phyloP scores from a whole-genome alignment of 2,888 invertebrate genomes.

The Chloromyia formosa region DNA sequence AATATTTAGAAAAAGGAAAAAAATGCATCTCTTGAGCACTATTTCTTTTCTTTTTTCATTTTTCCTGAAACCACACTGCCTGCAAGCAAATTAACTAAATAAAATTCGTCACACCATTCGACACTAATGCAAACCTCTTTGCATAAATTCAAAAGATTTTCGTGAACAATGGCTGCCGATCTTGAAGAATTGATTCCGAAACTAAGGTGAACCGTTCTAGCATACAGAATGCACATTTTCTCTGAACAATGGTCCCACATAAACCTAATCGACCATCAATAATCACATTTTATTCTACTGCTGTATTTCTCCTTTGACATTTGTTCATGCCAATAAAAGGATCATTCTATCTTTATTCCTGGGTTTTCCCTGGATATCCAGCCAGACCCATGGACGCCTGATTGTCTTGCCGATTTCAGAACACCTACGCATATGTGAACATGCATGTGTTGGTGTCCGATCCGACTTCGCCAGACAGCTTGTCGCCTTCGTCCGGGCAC shows the following conservation, averaged over 20 bases:
- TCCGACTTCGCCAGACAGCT: neutral
- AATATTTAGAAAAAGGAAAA: too few relatives aligned
- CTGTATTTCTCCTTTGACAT: neutral
- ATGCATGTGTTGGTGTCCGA: neutral
- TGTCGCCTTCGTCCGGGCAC: neutral
- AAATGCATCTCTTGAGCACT: too few relatives aligned
- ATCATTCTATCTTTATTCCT: constrained; percentile 2
- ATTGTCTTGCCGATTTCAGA: neutral
- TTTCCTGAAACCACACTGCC: too few relatives aligned
- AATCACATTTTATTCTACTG: constrained; percentile 23
- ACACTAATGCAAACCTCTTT: too few relatives aligned
- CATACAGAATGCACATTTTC: too few relatives aligned
- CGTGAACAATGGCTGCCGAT: too few relatives aligned
- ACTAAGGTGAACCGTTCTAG: too few relatives aligned
- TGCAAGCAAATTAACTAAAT: too few relatives aligned
- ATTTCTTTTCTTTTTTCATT: too few relatives aligned
- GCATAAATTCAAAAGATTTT: too few relatives aligned
- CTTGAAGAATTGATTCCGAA: too few relatives aligned
- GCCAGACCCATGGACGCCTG: neutral
- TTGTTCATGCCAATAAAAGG: neutral
- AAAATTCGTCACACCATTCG: too few relatives aligned
- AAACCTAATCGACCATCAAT: constrained; percentile 27
- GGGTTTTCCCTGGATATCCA: constrained; percentile 11
- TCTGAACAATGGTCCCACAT: neutral
- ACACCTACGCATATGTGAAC: neutral